Conservation (phyloP, 23 tunicate species). For the Corella eumyota region DNA sequence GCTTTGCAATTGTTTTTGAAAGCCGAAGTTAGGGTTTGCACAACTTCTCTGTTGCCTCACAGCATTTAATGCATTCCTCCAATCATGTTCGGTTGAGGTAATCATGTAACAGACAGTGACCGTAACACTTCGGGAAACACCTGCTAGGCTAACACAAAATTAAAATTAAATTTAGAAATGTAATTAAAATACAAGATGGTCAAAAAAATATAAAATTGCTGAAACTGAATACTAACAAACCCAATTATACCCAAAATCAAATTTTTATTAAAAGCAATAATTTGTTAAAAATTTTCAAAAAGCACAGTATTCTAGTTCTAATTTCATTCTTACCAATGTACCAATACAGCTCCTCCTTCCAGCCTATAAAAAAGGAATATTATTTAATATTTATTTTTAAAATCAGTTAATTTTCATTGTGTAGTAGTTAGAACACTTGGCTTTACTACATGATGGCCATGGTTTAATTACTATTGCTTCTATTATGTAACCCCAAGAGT, state of each 20-base stretch:
- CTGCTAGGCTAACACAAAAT: constrained; percentile 53
- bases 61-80: constrained; percentile 46
- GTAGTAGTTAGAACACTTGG: too few species aligned
- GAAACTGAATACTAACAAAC: not conserved
- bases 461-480: too few species aligned
- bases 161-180: not conserved
- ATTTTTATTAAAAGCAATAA: not conserved
- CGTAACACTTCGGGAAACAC: constrained; percentile 86
- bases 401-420: too few species aligned
- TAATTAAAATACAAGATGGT: not conserved
- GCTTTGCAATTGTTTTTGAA: constrained; percentile 47
- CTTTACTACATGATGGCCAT: too few species aligned
- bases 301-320: not conserved
- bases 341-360: constrained; percentile 71
- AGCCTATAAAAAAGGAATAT: constrained; percentile 25
- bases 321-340: constrained; percentile 67
- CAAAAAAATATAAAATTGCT: not conserved
- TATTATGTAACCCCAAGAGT: too few species aligned
- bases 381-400: not conserved
- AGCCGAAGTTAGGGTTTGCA: constrained; percentile 80
- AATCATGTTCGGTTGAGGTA: constrained; percentile 55
- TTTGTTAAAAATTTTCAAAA: not conserved
- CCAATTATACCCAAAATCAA: not conserved
- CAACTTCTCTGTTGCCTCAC: constrained; percentile 41
- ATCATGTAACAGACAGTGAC: constrained; percentile 68